These are phyloP conservation scores for Cyprinella venusta DNA, from an alignment of 2,797 vertebrate genomes.

Conservation along the genomic window DNA sequence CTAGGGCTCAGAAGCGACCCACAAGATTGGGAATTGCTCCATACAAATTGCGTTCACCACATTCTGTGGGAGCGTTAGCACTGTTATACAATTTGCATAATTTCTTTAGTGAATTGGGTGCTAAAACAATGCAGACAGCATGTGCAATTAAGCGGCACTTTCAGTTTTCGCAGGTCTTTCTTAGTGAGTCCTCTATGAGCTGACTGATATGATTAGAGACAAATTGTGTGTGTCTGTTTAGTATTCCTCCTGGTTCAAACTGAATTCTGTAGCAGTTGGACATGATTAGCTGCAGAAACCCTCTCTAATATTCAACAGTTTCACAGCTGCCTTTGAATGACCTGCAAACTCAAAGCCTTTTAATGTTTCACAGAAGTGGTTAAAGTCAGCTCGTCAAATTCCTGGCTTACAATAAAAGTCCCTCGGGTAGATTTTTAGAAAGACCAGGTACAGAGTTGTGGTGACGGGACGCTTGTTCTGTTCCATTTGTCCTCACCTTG, in stretches of 20 bases:
- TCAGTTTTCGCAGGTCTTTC: not conserved
- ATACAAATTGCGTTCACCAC: slow-evolving; percentile 13
- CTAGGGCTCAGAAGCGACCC: slow-evolving; percentile 1
- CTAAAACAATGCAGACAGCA: slow-evolving; percentile 8
- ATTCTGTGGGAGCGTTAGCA: not conserved
- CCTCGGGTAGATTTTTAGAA: slow-evolving; percentile 20
- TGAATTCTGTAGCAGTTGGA: slow-evolving; percentile 1
- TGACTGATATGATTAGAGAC: slow-evolving; percentile 25
- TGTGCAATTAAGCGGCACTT: slow-evolving; percentile 1
- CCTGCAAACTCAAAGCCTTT: slow-evolving; percentile 21
- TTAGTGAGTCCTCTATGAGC: slow-evolving; percentile 2
- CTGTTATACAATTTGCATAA: slow-evolving; percentile 26
- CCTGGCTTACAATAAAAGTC: not conserved
- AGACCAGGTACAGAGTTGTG: slow-evolving; percentile 2
- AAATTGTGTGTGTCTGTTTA: slow-evolving; percentile 33
- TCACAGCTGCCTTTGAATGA: slow-evolving; percentile 15
- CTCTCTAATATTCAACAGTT: slow-evolving; percentile 17
- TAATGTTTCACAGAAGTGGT: slow-evolving; percentile 26
- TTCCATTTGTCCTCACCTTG: slow-evolving; percentile 13
- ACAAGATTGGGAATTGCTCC: slow-evolving; percentile 20
- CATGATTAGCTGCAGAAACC: slow-evolving; percentile 12
- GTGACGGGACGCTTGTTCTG: not conserved
- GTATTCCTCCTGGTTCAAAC: slow-evolving; percentile 19
- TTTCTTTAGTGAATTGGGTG: slow-evolving; percentile 17
- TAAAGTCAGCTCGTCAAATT: slow-evolving; percentile 11